A percentile compares a stretch with the other conserved stretches of the same genome.
phyloP scores from a whole-genome alignment of 2,797 vertebrate genomes.

The Halcyon badia region DNA sequence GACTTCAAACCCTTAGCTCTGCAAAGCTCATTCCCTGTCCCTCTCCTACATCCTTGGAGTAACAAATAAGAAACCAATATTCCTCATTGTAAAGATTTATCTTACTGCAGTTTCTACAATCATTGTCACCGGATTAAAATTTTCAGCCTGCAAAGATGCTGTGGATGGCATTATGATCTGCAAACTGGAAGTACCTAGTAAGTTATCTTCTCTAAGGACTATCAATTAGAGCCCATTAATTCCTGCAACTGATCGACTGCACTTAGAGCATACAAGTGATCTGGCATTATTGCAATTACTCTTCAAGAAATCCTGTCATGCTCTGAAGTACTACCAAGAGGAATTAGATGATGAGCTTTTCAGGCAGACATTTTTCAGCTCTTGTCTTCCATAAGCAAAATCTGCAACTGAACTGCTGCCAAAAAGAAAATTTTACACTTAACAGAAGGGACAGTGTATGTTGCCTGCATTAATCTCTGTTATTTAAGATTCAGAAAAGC shows the following conservation, averaged over 20 bases:
- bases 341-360: slow-evolving; percentile 15
- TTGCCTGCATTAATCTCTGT: neutral
- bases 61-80: neutral
- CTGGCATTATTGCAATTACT: neutral
- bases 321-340: slow-evolving; percentile 26
- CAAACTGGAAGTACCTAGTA: neutral
- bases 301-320: neutral
- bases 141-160: neutral
- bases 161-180: neutral
- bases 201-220: neutral
- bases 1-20: neutral
- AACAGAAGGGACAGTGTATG: neutral
- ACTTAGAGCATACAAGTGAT: neutral
- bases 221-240: neutral
- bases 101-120: neutral
- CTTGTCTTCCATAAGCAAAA: slow-evolving; percentile 21
- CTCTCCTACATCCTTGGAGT: neutral
- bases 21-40: neutral
- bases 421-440: slow-evolving; percentile 21
- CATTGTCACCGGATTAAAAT: neutral
- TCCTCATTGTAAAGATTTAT: neutral
- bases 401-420: slow-evolving; percentile 14
- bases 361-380: slow-evolving; percentile 21
- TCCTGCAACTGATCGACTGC: neutral
- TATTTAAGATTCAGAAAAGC: slow-evolving; percentile 19